Percentiles rank a stretch among this genome's conserved stretches.
These are phyloP conservation scores for Myotis brandtii DNA, from an alignment of 2,113 vertebrate genomes.

Conservation along the genomic window DNA sequence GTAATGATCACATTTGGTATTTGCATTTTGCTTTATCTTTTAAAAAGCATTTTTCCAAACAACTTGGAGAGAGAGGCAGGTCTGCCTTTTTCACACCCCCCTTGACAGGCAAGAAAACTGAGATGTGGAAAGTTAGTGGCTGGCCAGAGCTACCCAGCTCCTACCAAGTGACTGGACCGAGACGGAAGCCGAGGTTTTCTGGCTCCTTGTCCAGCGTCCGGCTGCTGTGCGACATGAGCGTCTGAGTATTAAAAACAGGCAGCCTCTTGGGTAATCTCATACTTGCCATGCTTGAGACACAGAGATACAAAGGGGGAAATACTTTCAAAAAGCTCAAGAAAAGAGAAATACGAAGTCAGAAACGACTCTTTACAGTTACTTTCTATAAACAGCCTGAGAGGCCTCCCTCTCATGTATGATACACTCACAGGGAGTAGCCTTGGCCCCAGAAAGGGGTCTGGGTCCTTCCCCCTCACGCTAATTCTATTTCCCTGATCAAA, in stretches of 20 bases:
- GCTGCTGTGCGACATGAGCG: not conserved
- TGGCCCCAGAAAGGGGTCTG: not conserved
- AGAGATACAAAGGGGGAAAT: not conserved
- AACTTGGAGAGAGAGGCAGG: not conserved
- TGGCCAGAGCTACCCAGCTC: not conserved
- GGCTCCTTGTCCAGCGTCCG: not conserved
- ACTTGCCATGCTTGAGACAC: not conserved
- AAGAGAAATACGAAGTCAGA: not conserved
- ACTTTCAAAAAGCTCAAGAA: slow-evolving; percentile 11
- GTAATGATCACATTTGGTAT: not conserved
- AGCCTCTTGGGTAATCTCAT: not conserved
- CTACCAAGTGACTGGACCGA: not conserved
- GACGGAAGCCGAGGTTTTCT: not conserved
- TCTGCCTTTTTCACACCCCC: not conserved
- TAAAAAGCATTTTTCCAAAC: not conserved
- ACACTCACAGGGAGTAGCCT: not conserved
- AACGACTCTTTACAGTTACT: not conserved
- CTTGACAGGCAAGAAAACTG: not conserved
- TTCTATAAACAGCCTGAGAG: not conserved
- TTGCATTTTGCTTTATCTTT: not conserved
- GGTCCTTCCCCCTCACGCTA: not conserved
- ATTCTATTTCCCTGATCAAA: not conserved
- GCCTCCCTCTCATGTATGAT: not conserved
- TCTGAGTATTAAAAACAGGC: not conserved
- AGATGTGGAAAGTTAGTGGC: not conserved